Base-by-base conservation (phyloP, 2,113 vertebrate species). In the Spheniscus mendiculus region DNA sequence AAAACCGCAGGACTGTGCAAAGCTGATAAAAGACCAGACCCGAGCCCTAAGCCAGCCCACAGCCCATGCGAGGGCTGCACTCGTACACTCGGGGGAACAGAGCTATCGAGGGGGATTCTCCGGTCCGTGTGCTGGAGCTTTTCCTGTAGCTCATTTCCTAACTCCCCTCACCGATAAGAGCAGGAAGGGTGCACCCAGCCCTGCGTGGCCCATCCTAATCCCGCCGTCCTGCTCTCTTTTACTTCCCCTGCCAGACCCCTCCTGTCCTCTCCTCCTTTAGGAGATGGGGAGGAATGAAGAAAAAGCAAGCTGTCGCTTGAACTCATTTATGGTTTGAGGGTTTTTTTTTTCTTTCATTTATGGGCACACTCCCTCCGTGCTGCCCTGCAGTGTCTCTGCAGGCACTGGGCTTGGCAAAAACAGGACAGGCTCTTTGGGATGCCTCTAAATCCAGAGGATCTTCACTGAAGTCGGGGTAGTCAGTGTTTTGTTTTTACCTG, bases 31-130 rank as follows among this genome's bases (percentile, higher is more conserved):
- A 47, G 17, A 23, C 30, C 73, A 72, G 67, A 66, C 13, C 30
- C 3, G 10, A 71, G 52, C 59, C 34, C 40, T 42, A 12, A 52
- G 21, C 53, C 52, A 38, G 19, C 16, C 44, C 63, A 17, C 1
- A 1, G 32, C 11, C 29, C 16, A 3, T 0, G 3, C 5, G 5
- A 74, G 36, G 4, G 50, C 52, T 42, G 55, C 10, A 2, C 72
- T 10, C 11, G 2, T 4, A 22, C 22, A 8, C 25, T 47, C 4
- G 32, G 66, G 44, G 44, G 8, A 21, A 23, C 5, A 7, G 73
- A 66, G 44, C 14, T 6, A 2, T 9, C 3, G 7, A 3, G 18
- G 52, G 30, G 23, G 27, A 30, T 7, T 4, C 69, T 45, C 20
- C n/a, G 45, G 15, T 61, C 5, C 3, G 15, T 5, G 53, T 29